Base-by-base conservation (phyloP, 2,797 vertebrate species). In the Cryptoblepharus egeriae region DNA sequence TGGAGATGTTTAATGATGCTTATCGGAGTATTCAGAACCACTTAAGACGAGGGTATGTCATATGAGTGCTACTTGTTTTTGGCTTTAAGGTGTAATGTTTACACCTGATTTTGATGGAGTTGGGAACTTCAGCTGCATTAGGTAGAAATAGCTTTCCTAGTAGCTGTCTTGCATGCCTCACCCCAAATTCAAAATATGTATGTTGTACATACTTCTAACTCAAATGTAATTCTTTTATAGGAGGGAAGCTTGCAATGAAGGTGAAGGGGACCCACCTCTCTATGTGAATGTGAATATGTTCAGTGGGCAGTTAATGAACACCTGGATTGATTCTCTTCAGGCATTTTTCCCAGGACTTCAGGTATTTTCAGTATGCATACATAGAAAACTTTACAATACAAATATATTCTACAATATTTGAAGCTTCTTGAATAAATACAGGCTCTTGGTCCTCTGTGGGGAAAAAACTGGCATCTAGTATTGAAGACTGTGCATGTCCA, bases 261-360 rank as follows among this genome's bases (percentile, higher is more conserved):
- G 98, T 5, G 98, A 99, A 69, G 99, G 99, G 0, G 99, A 99
- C 91, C 98, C 99, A 2, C 99, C 98, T 1, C 96, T 99, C 0
- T 99, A 99, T 0, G 98, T 99, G 52, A 99, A 99, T 0, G 98
- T 99, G 22, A 99, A 99, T 95, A 99, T 99, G 98, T 97, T 98
- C 93, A 99, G 95, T 0, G 99, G 99, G 8, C 98, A 99, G 92
- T 97, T 99, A 86, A 97, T 99, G 97, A 99, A 99, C 96, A 99
- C 99, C 0, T 99, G 99, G 99, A 99, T 99, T 0, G 99, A 99
- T 94, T 99, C 99, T 16, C 96, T 99, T 86, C 98, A 99, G 92
- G 98, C 98, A n/a, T 99, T 99, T 90, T 99, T 99, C 88, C 99
- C 99, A 1, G 99, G 99, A 0, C 95, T 99, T 58, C 98, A 99